Evolutionary conservation across 1,140 invertebrate genomes (phyloP).

Genomic region (Pogonognathellus flavescens): DNA sequence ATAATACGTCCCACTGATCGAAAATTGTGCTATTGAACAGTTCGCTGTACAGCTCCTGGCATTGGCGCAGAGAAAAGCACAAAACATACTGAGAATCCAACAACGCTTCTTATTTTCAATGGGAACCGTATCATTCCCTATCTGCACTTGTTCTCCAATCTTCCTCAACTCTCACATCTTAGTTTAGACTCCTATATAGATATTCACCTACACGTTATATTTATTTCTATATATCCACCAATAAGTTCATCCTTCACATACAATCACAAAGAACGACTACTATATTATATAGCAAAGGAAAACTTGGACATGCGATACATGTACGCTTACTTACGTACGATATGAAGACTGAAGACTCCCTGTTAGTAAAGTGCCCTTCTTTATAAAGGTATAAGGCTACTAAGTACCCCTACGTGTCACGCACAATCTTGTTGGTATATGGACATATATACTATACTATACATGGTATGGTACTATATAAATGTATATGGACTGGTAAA

Average conservation of each 20-base stretch:
- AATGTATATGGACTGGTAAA: too few relatives aligned
- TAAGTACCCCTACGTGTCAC: too few relatives aligned
- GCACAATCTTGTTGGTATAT: too few relatives aligned
- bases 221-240: too few relatives aligned
- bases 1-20: constrained; percentile 41
- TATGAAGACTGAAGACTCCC: too few relatives aligned
- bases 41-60: constrained; percentile 22
- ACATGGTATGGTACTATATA: too few relatives aligned
- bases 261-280: background rate
- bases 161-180: background rate
- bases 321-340: too few relatives aligned
- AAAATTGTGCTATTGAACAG: constrained; percentile 42
- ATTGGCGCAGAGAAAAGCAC: constrained; percentile 25
- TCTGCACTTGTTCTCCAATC: constrained; percentile 31
- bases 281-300: background rate
- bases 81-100: constrained; percentile 24
- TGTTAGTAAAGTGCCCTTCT: too few relatives aligned
- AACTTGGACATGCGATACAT: background rate
- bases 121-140: constrained; percentile 6
- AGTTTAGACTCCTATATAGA: background rate
- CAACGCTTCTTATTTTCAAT: background rate
- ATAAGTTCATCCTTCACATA: background rate
- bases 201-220: too few relatives aligned
- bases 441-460: too few relatives aligned
- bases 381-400: too few relatives aligned